Conservation (phyloP, 1,140 invertebrate species). For the Drosophila bipectinata region DNA sequence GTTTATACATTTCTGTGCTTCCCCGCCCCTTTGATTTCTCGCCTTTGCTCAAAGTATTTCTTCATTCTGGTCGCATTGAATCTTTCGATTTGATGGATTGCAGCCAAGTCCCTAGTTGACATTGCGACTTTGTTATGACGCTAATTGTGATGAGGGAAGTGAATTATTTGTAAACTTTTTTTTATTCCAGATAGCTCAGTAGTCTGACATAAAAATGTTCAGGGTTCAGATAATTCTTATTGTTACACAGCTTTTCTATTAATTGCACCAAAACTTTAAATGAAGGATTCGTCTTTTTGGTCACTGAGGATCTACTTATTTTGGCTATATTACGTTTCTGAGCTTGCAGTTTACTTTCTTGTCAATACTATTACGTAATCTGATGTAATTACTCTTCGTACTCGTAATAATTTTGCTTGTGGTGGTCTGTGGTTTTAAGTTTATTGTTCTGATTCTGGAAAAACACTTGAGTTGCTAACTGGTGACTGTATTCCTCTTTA, state of each 20-base stretch:
- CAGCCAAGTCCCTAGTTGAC: constrained; percentile 30
- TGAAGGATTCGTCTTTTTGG: not conserved
- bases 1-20: constrained; percentile 34
- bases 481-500: constrained; percentile 31
- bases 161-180: constrained; percentile 22
- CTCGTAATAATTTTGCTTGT: constrained; percentile 41
- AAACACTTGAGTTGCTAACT: constrained; percentile 50
- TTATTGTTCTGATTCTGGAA: constrained; percentile 48
- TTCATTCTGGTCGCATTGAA: constrained; percentile 28
- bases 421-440: constrained; percentile 2
- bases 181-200: not conserved
- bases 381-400: constrained; percentile 57
- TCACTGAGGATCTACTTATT: too few species aligned
- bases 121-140: constrained; percentile 33
- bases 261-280: not conserved
- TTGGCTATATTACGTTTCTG: too few species aligned
- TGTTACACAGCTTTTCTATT: not conserved
- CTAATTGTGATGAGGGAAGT: constrained; percentile 39
- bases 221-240: not conserved
- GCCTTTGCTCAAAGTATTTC: constrained; percentile 1
- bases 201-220: not conserved
- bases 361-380: constrained; percentile 59
- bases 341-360: not conserved
- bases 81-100: constrained; percentile 43
- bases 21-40: not conserved